Evolutionary conservation across 1,140 invertebrate species (phyloP).

Genomic region (Oreohelix idahoensis): DNA sequence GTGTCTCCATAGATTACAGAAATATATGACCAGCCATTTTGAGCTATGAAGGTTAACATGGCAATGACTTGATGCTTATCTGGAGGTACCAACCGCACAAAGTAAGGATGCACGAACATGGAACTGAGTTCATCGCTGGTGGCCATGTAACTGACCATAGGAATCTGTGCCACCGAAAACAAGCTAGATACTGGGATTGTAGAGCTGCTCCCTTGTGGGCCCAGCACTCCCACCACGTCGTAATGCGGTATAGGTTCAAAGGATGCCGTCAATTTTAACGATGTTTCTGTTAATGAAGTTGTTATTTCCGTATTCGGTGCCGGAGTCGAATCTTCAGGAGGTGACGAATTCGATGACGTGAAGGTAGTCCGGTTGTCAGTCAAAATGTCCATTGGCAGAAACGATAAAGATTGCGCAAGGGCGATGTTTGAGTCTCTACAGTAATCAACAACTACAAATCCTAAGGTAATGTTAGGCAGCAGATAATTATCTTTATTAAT

Average conservation of each 20-base stretch:
- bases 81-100: constrained; percentile 17
- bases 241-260: neutral
- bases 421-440: neutral
- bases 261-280: neutral
- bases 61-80: constrained; percentile 5
- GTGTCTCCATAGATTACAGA: neutral
- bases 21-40: neutral
- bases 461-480: constrained; percentile 1
- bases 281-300: neutral
- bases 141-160: constrained; percentile 6
- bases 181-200: neutral
- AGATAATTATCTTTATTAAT: neutral
- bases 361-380: neutral
- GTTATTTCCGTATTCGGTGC: neutral
- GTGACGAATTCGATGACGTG: too few species aligned
- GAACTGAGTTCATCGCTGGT: constrained; percentile 20
- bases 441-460: constrained; percentile 19
- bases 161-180: neutral
- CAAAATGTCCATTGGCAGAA: neutral
- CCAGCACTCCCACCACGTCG: neutral
- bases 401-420: neutral
- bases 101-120: neutral
- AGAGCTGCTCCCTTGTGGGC: neutral
- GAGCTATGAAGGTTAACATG: constrained; percentile 12
- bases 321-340: neutral